Conservation (phyloP, 2,888 invertebrate species). For the Drosophila prostipennis region DNA sequence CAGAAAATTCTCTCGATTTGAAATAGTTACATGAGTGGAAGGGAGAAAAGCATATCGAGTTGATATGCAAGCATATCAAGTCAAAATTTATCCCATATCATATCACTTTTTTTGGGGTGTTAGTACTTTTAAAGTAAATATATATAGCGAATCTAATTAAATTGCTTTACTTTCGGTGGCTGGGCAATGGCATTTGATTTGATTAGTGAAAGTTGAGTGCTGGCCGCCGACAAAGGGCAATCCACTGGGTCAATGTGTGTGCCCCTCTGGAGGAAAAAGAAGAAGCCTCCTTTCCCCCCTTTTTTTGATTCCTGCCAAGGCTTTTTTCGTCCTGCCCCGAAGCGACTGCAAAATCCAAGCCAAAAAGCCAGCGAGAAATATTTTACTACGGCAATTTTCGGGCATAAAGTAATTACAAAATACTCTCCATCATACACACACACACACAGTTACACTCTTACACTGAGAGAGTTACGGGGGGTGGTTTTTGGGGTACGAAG, state of each 20-base stretch:
- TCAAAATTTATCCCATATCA: too few species aligned
- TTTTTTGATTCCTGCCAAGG: neutral
- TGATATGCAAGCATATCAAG: too few species aligned
- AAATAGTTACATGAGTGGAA: too few species aligned
- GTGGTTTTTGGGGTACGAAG: neutral
- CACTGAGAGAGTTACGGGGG: slow-evolving; percentile 16
- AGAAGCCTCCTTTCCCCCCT: neutral
- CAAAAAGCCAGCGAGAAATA: slow-evolving; percentile 66
- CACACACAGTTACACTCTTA: neutral
- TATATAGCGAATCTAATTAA: neutral
- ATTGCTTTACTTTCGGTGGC: slow-evolving; percentile 37
- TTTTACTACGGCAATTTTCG: slow-evolving; percentile 74
- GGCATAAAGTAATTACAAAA: slow-evolving; percentile 77
- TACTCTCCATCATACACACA: slow-evolving; percentile 52
- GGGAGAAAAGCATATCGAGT: too few species aligned
- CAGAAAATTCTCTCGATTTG: too few species aligned
- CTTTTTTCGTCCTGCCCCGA: slow-evolving; percentile 21
- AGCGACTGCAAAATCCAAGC: slow-evolving; percentile 30
- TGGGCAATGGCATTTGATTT: slow-evolving; percentile 62
- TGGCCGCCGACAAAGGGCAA: neutral
- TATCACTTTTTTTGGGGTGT: too few species aligned
- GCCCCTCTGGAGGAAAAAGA: neutral
- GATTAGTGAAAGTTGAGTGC: slow-evolving; percentile 60
- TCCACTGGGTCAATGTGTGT: slow-evolving; percentile 10
- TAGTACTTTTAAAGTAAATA: too few species aligned